phyloP scores from a whole-genome alignment of 2,888 invertebrate species.

The Campoplex nolae region DNA sequence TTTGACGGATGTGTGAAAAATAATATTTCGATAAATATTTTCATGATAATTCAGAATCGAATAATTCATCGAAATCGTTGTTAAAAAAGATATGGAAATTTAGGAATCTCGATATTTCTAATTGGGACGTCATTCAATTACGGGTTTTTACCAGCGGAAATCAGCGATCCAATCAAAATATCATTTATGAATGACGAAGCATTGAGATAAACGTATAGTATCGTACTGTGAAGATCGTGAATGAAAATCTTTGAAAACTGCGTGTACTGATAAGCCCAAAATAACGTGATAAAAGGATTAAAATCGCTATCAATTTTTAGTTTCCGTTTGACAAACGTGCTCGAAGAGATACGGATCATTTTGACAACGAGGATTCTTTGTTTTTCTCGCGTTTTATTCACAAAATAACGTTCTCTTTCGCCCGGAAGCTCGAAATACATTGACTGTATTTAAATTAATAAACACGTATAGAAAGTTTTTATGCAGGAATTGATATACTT shows the following conservation, averaged over 20 bases:
- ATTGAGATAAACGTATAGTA: slow-evolving; percentile 1
- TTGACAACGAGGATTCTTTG: not conserved
- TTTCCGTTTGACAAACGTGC: slow-evolving; percentile 2
- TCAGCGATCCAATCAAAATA: not conserved
- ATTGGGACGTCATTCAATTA: not conserved
- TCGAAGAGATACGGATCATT: not conserved
- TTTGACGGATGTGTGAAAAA: no score
- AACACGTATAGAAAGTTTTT: no score
- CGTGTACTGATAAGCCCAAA: slow-evolving; percentile 15
- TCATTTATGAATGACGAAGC: not conserved
- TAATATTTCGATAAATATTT: not conserved
- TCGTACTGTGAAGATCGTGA: not conserved
- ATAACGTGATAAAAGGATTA: not conserved
- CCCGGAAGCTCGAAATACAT: not conserved
- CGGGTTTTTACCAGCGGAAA: not conserved
- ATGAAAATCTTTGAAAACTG: slow-evolving; percentile 20
- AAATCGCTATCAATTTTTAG: not conserved
- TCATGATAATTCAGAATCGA: not conserved
- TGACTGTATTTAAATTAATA: no score
- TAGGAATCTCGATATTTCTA: not conserved
- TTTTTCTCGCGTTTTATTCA: not conserved
- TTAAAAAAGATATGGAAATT: not conserved
- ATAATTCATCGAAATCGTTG: not conserved
- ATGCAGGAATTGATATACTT: no score
- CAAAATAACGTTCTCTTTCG: not conserved